Evolutionary conservation across 2,113 vertebrate genomes (phyloP).

Genomic region (Gnathonemus longibarbis): DNA sequence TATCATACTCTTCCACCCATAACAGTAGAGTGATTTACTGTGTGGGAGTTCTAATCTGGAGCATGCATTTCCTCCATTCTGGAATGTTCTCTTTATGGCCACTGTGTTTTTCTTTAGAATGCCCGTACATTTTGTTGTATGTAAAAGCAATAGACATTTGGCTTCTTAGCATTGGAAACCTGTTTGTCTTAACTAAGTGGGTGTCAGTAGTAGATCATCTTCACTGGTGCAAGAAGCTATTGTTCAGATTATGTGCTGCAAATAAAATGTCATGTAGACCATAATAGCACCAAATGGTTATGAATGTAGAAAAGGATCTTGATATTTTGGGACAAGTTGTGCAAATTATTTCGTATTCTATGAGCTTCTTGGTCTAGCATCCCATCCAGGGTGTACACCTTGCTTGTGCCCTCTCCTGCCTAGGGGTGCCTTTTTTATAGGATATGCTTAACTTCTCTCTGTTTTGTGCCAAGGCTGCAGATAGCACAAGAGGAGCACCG

Average conservation of each 20-base stretch:
- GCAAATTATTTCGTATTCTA: not conserved
- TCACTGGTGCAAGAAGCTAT: not conserved
- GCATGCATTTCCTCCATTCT: not conserved
- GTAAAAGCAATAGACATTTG: not conserved
- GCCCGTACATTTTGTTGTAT: not conserved
- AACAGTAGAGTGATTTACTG: not conserved
- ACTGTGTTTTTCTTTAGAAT: not conserved
- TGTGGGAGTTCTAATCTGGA: not conserved
- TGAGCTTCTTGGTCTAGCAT: not conserved
- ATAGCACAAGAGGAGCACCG: slow-evolving; percentile 96
- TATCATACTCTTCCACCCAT: not conserved
- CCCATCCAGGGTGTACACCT: not conserved
- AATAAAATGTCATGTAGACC: not conserved
- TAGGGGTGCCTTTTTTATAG: not conserved
- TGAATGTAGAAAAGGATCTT: not conserved
- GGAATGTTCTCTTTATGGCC: not conserved
- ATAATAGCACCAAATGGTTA: not conserved
- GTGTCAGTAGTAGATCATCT: not conserved
- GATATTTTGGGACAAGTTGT: not conserved
- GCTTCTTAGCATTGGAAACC: not conserved
- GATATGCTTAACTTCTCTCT: not conserved
- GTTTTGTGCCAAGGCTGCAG: slow-evolving; percentile 67
- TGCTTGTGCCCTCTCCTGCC: not conserved
- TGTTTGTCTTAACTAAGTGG: not conserved
- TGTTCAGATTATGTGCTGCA: not conserved